These are phyloP conservation scores for Gadus macrocephalus DNA, from an alignment of 2,113 vertebrate species.

Conservation along the genomic window DNA sequence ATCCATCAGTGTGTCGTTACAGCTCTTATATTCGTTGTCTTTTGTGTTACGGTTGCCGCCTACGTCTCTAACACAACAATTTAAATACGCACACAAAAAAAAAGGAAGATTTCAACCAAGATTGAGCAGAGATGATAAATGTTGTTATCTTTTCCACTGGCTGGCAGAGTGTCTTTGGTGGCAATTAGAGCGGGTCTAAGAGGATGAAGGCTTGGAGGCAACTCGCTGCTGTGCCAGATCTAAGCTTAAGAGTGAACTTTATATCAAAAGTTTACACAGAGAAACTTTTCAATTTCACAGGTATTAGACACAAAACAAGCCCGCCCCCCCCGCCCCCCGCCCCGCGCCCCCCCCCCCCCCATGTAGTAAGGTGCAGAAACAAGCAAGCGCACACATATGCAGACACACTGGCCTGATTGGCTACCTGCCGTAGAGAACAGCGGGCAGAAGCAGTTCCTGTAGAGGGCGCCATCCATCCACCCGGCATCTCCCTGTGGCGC, in stretches of 20 bases:
- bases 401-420: background rate
- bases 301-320: constrained; percentile 34
- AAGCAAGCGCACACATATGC: constrained; percentile 3
- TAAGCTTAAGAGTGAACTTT: constrained; percentile 47
- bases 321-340: background rate
- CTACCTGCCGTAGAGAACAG: constrained; percentile 76
- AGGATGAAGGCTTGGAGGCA: constrained; percentile 53
- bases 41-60: constrained; percentile 5
- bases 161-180: constrained; percentile 51
- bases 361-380: background rate
- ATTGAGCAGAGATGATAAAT: constrained; percentile 38
- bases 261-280: constrained; percentile 42
- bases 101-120: constrained; percentile 37
- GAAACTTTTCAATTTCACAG: constrained; percentile 55
- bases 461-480: constrained; percentile 57
- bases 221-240: constrained; percentile 43
- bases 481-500: constrained; percentile 60
- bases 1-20: background rate
- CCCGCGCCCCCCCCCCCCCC: background rate
- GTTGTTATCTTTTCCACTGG: constrained; percentile 51
- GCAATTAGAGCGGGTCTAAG: constrained; percentile 60
- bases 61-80: constrained; percentile 28
- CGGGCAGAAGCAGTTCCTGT: constrained; percentile 77
- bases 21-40: background rate
- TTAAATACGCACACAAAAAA: constrained; percentile 26